Evolutionary conservation across 2,797 vertebrate species (phyloP).

Genomic region (Neomorphus geoffroyi): DNA sequence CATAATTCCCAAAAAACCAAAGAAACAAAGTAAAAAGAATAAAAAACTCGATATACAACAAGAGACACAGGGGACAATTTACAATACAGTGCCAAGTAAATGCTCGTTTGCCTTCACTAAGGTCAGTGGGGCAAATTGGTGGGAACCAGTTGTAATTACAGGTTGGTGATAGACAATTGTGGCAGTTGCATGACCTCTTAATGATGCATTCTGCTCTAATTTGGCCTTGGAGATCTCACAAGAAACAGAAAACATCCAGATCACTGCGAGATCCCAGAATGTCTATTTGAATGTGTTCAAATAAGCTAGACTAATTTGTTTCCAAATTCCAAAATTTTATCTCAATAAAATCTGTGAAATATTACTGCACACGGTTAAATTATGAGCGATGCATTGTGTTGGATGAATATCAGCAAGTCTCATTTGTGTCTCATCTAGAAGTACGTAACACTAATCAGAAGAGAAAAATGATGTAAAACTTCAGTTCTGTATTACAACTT

Average conservation of each 20-base stretch:
- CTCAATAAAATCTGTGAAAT: slow-evolving; percentile 4
- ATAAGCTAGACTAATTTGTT: slow-evolving; percentile 6
- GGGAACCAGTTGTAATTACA: slow-evolving; percentile 37
- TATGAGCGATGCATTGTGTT: not conserved
- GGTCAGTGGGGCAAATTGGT: slow-evolving; percentile 29
- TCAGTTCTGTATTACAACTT: not conserved
- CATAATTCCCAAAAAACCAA: not conserved
- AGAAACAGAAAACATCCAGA: not conserved
- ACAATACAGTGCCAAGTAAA: not conserved
- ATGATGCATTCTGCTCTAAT: not conserved
- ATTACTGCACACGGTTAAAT: not conserved
- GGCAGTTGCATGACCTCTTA: not conserved
- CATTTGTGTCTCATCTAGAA: slow-evolving; percentile 29
- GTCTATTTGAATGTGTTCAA: not conserved
- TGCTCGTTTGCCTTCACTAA: not conserved
- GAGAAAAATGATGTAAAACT: not conserved
- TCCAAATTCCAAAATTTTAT: not conserved
- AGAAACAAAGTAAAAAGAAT: not conserved
- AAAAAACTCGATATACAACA: not conserved
- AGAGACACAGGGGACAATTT: not conserved
- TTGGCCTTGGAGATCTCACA: not conserved
- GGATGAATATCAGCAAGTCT: not conserved
- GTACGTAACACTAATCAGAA: not conserved
- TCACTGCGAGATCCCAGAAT: not conserved
- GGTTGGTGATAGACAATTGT: slow-evolving; percentile 25